A percentile compares a stretch with the other conserved stretches of the same genome.
These are phyloP conservation scores for Agrochola lychnidis DNA, from an alignment of 2,888 invertebrate genomes.

Conservation along the genomic window DNA sequence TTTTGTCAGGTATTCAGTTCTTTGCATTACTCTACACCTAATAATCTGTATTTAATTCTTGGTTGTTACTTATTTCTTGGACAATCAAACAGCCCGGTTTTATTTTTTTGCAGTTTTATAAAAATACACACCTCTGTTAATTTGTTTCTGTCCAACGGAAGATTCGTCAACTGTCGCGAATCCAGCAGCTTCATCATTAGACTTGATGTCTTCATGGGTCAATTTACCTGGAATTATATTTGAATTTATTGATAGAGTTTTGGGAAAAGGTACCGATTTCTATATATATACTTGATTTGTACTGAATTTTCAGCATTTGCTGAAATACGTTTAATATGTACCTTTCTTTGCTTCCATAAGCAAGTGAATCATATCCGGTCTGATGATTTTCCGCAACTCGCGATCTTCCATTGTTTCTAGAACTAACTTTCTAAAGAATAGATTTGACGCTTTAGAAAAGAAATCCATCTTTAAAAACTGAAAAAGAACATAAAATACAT, in stretches of 20 bases:
- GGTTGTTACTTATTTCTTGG: not conserved
- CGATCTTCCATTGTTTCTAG: conserved; percentile 80
- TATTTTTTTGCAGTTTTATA: not conserved
- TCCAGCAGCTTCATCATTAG: conserved; percentile 73
- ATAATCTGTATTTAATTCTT: not conserved
- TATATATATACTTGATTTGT: not conserved
- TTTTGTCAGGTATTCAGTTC: not conserved
- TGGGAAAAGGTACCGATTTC: not conserved
- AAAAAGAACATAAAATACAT: not conserved
- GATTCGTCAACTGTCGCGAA: conserved; percentile 84
- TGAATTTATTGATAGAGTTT: not conserved
- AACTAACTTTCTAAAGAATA: conserved; percentile 80
- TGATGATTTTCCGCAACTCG: conserved; percentile 76
- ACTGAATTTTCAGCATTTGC: no score
- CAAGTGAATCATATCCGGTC: conserved; percentile 90
- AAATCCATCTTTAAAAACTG: conserved; percentile 70
- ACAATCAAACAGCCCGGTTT: not conserved
- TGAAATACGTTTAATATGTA: conserved; percentile 29
- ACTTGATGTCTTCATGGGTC: conserved; percentile 66
- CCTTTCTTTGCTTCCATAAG: conserved; percentile 89
- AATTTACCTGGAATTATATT: conserved; percentile 69
- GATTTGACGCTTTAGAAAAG: conserved; percentile 60
- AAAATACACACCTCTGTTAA: conserved; percentile 67
- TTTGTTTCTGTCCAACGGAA: conserved; percentile 71
- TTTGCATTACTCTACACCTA: not conserved